These are phyloP conservation scores for Platyura marginata DNA, from an alignment of 1,140 invertebrate genomes.

Conservation along the genomic window DNA sequence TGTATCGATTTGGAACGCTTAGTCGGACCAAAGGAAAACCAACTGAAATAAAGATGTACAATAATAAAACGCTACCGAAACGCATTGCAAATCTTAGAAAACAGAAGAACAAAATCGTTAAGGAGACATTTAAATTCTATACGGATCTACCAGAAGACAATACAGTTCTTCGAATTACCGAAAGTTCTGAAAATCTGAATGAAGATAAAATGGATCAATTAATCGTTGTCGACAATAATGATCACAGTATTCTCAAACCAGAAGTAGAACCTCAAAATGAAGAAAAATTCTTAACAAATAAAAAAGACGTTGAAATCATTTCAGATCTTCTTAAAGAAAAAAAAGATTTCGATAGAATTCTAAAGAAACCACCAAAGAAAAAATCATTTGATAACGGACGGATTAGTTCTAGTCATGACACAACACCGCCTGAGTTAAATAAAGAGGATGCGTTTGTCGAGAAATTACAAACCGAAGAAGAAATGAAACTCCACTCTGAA, in stretches of 20 bases:
- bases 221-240: not conserved
- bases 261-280: not conserved
- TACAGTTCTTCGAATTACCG: constrained; percentile 35
- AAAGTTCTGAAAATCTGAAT: constrained; percentile 37
- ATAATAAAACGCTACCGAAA: constrained; percentile 42
- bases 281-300: no score
- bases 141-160: constrained; percentile 39
- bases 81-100: constrained; percentile 44
- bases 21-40: constrained; percentile 10
- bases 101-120: constrained; percentile 32
- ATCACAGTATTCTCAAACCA: not conserved
- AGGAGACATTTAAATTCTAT: constrained; percentile 40
- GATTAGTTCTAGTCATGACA: not conserved
- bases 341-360: constrained; percentile 58
- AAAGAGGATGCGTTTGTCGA: not conserved
- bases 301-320: constrained; percentile 36
- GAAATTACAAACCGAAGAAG: not conserved
- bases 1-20: no score
- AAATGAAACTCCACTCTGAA: not conserved
- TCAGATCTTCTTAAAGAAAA: constrained; percentile 67
- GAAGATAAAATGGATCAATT: constrained; percentile 10
- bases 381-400: constrained; percentile 13
- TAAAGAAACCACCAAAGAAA: constrained; percentile 45
- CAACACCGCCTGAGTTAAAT: not conserved
- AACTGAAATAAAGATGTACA: constrained; percentile 37